A percentile compares a stretch with the other conserved stretches of the same genome.
Conservation (phyloP, 2,113 vertebrate species). For the Chionodraco myersi region DNA sequence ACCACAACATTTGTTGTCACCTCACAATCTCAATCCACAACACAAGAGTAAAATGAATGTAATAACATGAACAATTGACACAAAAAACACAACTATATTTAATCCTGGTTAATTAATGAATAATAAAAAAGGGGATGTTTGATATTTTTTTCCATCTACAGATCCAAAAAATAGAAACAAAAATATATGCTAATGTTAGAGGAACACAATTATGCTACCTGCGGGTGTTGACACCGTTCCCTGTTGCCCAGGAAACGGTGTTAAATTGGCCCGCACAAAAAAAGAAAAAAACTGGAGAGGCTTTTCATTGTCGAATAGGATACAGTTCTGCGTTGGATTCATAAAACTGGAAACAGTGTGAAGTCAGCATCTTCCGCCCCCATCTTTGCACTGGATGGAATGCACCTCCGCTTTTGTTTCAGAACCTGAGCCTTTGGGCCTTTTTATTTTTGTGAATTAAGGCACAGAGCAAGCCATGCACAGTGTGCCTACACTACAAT, state of each 20-base stretch:
- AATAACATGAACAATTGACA: constrained; percentile 43
- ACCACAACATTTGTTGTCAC: constrained; percentile 55
- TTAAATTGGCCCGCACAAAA: constrained; percentile 22
- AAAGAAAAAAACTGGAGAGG: constrained; percentile 7
- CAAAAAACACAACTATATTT: background rate
- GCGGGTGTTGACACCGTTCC: constrained; percentile 40
- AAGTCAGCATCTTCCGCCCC: constrained; percentile 18
- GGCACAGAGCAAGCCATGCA: constrained; percentile 25
- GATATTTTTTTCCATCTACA: constrained; percentile 9
- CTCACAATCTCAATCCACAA: constrained; percentile 60
- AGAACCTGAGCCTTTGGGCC: constrained; percentile 64
- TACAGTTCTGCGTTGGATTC: constrained; percentile 33
- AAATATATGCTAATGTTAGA: constrained; percentile 32
- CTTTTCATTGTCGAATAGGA: constrained; percentile 45
- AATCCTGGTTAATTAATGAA: constrained; percentile 24
- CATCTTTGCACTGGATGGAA: background rate
- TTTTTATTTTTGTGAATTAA: constrained; percentile 30
- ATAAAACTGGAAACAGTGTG: constrained; percentile 34
- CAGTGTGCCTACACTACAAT: constrained; percentile 28
- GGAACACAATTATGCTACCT: constrained; percentile 65
- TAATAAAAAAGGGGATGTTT: constrained; percentile 7
- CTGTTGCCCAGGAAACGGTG: constrained; percentile 45
- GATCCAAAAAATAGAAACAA: background rate
- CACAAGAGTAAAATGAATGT: constrained; percentile 48
- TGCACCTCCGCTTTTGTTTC: constrained; percentile 15